Evolutionary conservation across 2,797 vertebrate species (phyloP), one percentile per base, ranked within the genome.

Genomic region (Streptopelia turtur): DNA sequence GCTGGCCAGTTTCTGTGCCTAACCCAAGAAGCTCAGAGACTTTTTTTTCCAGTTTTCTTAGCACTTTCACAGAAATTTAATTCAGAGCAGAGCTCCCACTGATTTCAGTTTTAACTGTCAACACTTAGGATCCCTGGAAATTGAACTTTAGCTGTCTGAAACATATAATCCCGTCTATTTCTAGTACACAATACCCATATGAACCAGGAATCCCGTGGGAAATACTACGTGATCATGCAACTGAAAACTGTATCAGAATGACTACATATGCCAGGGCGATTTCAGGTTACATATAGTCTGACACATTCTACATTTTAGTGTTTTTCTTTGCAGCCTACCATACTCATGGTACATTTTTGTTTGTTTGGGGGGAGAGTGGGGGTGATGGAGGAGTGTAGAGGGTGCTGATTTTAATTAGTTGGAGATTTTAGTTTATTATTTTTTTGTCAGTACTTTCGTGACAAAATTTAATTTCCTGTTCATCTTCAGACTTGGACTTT

Each of bases 331-430:
- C 6, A 68, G 10, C 4, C 4, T 87, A 18, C 3, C 13, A 16
- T 37, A 18, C 3, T 53, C 59, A 6, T 57, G 24, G 41, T 39
- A 8, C 1, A 52, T 74, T 83, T 85, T 59, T 66, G 3, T 61
- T 84, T 56, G 5, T 45, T 37, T n/a, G 35, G 3, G 1, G 5
- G 8, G 7, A 3, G 9, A 1, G 1, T 4, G 6, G 10, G 13
- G 6, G 41, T 43, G 5, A 24, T 79, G 27, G 22, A 9, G 7
- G 21, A 55, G 10, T 8, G 11, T 6, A 4, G 27, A 64, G 1
- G 3, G 3, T 31, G 3, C 33, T 85, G 4, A 2, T 53, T 81
- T 49, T 69, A 45, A n/a, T 60, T 66, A 23, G 30, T 9, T 61
- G 16, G 33, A 72, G 6, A 35, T 56, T 56, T 89, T 27, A 3